Conservation (phyloP, 2,113 vertebrate species). For the Odocoileus hemionus region DNA sequence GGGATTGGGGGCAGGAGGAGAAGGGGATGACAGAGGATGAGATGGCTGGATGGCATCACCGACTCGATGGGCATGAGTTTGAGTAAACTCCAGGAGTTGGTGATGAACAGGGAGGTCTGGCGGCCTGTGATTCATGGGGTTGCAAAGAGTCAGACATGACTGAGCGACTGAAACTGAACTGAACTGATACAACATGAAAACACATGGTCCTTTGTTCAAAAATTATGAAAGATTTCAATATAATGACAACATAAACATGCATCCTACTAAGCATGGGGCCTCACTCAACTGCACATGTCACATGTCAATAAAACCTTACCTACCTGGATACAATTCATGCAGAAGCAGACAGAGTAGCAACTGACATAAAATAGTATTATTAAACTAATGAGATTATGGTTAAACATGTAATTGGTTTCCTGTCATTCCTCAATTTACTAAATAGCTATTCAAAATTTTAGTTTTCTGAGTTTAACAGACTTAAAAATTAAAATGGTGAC, state of each 20-base stretch:
- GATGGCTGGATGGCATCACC: too few relatives aligned
- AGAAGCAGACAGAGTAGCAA: not conserved
- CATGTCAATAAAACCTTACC: not conserved
- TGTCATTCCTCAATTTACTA: not conserved
- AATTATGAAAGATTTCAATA: not conserved
- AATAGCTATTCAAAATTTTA: not conserved
- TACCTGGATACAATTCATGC: not conserved
- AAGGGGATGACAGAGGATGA: too few relatives aligned
- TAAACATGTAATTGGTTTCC: not conserved
- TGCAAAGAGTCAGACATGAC: too few relatives aligned
- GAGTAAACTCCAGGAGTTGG: too few relatives aligned
- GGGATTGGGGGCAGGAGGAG: too few relatives aligned
- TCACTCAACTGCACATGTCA: not conserved
- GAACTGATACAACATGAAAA: not conserved
- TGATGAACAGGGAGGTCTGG: too few relatives aligned
- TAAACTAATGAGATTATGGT: not conserved
- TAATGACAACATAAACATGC: not conserved
- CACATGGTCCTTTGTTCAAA: not conserved
- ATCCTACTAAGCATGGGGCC: not conserved
- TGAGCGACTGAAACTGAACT: too few relatives aligned
- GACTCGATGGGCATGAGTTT: too few relatives aligned
- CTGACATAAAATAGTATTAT: not conserved
- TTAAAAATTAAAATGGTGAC: not conserved
- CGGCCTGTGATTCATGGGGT: too few relatives aligned
- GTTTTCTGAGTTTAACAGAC: not conserved